Evolutionary conservation across 2,797 vertebrate genomes (phyloP).

Genomic region (Ceyx erithaca): DNA sequence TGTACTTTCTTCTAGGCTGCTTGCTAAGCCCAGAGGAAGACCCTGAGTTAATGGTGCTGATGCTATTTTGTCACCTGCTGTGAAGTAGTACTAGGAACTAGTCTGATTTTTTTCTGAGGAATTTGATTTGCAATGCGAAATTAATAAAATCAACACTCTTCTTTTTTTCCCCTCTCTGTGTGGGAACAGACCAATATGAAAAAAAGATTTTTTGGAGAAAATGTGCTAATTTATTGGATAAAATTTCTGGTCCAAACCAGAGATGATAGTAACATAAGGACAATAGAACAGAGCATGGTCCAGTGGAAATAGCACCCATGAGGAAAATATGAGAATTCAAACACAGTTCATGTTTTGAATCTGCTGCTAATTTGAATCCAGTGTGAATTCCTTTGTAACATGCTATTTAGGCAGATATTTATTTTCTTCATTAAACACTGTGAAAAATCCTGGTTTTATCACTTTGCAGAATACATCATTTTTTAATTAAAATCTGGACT

Average conservation of each 20-base stretch:
- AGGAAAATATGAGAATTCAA: background rate
- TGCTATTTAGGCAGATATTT: background rate
- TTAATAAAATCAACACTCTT: constrained; percentile 6
- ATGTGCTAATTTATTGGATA: background rate
- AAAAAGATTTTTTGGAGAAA: background rate
- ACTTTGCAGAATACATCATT: background rate
- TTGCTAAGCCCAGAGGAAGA: constrained; percentile 58
- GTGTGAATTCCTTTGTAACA: background rate
- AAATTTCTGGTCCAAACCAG: constrained; percentile 32
- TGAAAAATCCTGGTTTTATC: background rate
- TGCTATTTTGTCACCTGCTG: constrained; percentile 57
- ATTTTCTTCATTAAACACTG: background rate
- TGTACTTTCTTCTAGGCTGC: constrained; percentile 33
- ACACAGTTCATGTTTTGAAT: background rate
- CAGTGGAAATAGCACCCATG: background rate
- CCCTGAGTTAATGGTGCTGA: constrained; percentile 21
- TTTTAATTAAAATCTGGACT: background rate
- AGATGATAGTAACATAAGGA: background rate
- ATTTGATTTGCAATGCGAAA: constrained; percentile 31
- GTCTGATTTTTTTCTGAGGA: constrained; percentile 50
- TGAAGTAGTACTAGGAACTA: constrained; percentile 59
- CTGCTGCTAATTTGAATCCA: constrained; percentile 1
- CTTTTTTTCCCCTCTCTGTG: background rate
- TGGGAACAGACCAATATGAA: background rate
- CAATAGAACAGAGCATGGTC: background rate